Evolutionary conservation across 2,888 invertebrate genomes (phyloP), one percentile per base, ranked within the genome.

Genomic region (Silvanus unidentatus): DNA sequence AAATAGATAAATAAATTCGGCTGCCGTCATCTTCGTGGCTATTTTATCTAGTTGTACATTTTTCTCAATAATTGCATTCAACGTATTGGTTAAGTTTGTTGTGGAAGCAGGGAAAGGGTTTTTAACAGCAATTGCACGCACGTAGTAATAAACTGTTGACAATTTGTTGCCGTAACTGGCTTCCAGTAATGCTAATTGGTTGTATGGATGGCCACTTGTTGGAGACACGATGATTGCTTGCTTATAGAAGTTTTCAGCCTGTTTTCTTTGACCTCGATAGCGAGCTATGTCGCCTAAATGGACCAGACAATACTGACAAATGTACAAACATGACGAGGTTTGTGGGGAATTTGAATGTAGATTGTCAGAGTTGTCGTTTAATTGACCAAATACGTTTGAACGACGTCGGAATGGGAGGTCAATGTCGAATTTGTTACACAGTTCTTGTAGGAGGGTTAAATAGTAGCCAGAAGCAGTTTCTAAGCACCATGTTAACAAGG

Each of bases 381-480:
- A 54, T 48, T 69, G 68, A n/a, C 70, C 66, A 57, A 68, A 68
- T 29, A 66, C 54, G 55, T 57, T 60, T 36, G 69, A 65, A 35
- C 69, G 72, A 70, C 77, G 74, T 58, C 82, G 71, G 70, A 88
- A 90, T 22, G 88, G 88, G 53, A 90, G 75, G 69, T 89, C 88
- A 55, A 90, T 71, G 69, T 87, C 86, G 69, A 88, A 90, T 39
- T 84, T 80, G 37, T 85, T 81, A 66, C 89, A 89, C 58, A 90
- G 80, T 70, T 89, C 86, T 69, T 90, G 87, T 40, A 91, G 73
- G 43, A 91, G 73, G 57, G 86, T 82, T 36, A 90, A 74, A 68
- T 91, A 92, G 74, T 89, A 91, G 10, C 91, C 91, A 47, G 87
- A 86, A 0, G 90, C 88, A 2, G 87, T 84, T 67, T 90, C 89